Percentiles rank a stretch among this genome's conserved stretches.
Evolutionary conservation across 53 echinoderm and acorn worm species (phyloP).

Genomic region (Mesocentrotus franciscanus): DNA sequence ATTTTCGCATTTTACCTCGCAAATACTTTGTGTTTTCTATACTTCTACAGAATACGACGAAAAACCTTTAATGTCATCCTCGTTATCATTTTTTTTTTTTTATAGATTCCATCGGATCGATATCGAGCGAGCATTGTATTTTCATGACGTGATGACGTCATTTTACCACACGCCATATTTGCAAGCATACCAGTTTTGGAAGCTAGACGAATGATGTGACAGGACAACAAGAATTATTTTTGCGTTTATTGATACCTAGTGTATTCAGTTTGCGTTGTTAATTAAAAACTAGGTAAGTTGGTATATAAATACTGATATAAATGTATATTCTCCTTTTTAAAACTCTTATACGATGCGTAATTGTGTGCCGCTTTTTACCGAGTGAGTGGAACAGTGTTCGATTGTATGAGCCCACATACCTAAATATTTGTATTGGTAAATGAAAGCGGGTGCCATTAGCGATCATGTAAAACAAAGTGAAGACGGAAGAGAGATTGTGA

Average conservation of each 20-base stretch:
- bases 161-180: neutral
- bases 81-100: too few relatives aligned
- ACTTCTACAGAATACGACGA: too few relatives aligned
- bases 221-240: neutral
- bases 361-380: neutral
- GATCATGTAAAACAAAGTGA: too few relatives aligned
- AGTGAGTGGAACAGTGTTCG: neutral
- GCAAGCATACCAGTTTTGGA: neutral
- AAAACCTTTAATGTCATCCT: too few relatives aligned
- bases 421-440: neutral
- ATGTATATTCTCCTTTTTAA: neutral
- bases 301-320: neutral
- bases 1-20: too few relatives aligned
- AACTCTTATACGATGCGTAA: neutral
- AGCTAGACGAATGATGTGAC: neutral
- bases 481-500: too few relatives aligned
- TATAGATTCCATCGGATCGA: too few relatives aligned
- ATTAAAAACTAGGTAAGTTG: neutral
- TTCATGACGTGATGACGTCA: neutral
- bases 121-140: neutral
- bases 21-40: too few relatives aligned
- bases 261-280: neutral
- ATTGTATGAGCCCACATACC: neutral
- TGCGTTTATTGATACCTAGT: neutral
- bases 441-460: neutral